Evolutionary conservation across 2,113 vertebrate species (phyloP).

Genomic region (Labrus mixtus): DNA sequence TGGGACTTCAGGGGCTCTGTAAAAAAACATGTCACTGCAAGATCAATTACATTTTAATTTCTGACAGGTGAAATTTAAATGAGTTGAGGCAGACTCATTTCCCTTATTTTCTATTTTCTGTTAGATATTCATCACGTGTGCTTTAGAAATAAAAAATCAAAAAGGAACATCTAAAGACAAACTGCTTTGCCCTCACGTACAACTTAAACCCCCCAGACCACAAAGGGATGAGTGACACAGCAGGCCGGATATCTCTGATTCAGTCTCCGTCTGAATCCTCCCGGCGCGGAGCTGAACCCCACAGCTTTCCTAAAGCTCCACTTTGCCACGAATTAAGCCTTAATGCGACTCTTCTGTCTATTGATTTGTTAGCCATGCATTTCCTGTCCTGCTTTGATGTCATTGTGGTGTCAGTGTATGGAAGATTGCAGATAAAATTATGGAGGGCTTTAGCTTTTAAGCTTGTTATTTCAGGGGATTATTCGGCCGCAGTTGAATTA

Average conservation of each 20-base stretch:
- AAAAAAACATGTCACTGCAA: too few relatives aligned
- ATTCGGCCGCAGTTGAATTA: constrained; percentile 80
- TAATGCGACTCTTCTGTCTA: constrained; percentile 82
- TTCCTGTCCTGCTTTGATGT: constrained; percentile 85
- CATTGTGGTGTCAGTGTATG: constrained; percentile 83
- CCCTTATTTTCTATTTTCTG: neutral
- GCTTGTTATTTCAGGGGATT: constrained; percentile 87
- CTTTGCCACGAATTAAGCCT: constrained; percentile 80
- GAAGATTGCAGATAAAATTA: constrained; percentile 87
- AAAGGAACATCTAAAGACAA: constrained; percentile 31
- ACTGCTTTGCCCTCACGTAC: constrained; percentile 35
- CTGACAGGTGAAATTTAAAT: too few relatives aligned
- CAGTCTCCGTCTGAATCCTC: constrained; percentile 53
- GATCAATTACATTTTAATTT: too few relatives aligned
- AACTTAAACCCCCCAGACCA: constrained; percentile 49
- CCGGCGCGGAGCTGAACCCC: constrained; percentile 57
- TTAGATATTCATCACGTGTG: neutral
- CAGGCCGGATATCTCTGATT: constrained; percentile 67
- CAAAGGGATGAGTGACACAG: constrained; percentile 59
- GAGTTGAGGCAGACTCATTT: neutral
- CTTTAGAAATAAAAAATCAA: constrained; percentile 8
- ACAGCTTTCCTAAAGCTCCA: constrained; percentile 77
- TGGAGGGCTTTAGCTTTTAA: constrained; percentile 85
- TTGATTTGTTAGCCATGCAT: constrained; percentile 82
- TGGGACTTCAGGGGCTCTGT: too few relatives aligned